Base-by-base conservation (phyloP, 1,140 invertebrate species). In the Anagrus nilaparvatae region DNA sequence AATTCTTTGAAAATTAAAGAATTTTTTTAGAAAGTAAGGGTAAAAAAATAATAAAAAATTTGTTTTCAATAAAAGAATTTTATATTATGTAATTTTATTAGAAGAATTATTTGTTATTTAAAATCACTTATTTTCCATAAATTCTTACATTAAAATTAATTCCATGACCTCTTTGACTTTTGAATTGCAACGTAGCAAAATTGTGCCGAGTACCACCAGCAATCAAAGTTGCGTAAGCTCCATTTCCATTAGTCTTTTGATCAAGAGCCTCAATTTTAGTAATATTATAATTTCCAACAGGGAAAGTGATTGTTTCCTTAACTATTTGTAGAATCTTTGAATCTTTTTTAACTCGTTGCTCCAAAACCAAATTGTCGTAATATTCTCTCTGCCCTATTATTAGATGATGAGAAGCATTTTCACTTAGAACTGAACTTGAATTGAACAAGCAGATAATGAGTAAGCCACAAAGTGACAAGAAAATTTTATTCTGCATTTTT, bases 221-320 rank as follows among this genome's bases (percentile, higher is more conserved):
- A 4, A 20, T 23, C 12, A 50, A 14, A 16, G 14, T 37, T 10
- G 42, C 38, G 13, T 21, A 50, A 6, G 42, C 49, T 7, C 49
- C 49, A 7, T 44, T 40, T 0, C 46, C 46, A 30, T 48, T 29
- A 6, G 20, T 32, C 3, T 65, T 51, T 40, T 69, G 70, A 36
- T 68, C 67, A 7, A 63, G 62, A 14, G 61, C 59, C 19, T 67
- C 63, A 48, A 67, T 56, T 25, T 68, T 62, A 21, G 56, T 61
- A 20, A 67, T 65, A 19, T 40, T 54, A 16, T 16, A 17, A 18
- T 18, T 50, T 47, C 38, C 32, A 9, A 18, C 17, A 5, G 51
- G 40, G 20, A 49, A 54, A 3, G 16, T 42, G n/a, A 55, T 41
- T 13, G 49, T 50, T 10, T 45, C 49, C n/a, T 59, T 56, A 2